Percentiles rank a stretch among this genome's conserved stretches.
Conservation (phyloP, 1,140 invertebrate genomes). For the honey bee (Apis mellifera) region Amel_HAv3.1 CM009945.2:7324001-7324500, state of each 20-base stretch:
- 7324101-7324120: too few relatives aligned
- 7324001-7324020: too few relatives aligned
- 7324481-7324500: background rate
- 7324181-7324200: background rate
- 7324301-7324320: background rate
- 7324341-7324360: background rate
- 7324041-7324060: too few relatives aligned
- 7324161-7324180: background rate
- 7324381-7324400: background rate
- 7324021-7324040: too few relatives aligned
- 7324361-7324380: background rate
- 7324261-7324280: too few relatives aligned
- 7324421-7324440: background rate
- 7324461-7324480: background rate
- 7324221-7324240: too few relatives aligned
- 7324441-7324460: background rate
- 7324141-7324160: background rate
- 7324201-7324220: background rate
- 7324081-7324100: background rate
- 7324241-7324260: too few relatives aligned
- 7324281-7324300: too few relatives aligned
- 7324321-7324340: background rate
- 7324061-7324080: background rate
- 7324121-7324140: background rate
- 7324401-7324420: background rate